Evolutionary conservation across 1,140 invertebrate species (phyloP), one percentile per base, ranked within the genome.

Genomic region (Philotrypesis tridentata): DNA sequence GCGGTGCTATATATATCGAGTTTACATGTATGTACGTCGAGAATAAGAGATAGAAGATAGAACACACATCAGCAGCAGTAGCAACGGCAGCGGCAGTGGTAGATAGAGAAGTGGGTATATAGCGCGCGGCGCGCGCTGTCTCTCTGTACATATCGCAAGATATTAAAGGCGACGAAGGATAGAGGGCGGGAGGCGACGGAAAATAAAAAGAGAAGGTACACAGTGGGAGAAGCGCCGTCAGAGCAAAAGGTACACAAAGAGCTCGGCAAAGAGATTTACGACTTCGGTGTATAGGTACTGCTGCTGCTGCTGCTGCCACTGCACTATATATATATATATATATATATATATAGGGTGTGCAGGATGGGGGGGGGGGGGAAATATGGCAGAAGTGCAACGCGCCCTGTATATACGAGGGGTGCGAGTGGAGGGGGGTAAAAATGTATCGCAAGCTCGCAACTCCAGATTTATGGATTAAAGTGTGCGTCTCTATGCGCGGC

Each of bases 381-480:
- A 55, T 55, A 55, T 55, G 48, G 48, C 48, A 55, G 17, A 55
- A 55, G 21, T 60, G 43, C 27, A 33, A n/a, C n/a, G n/a, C n/a
- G n/a, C n/a, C n/a, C n/a, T n/a, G n/a, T n/a, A n/a, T n/a, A n/a
- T n/a, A 11, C 5, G 48, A 68, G 8, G 21, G 25, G 21, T 6
- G 40, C 29, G 27, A n/a, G 70, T 17, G 21, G 33, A 14, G 23
- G 17, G 21, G 11, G 27, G 25, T 70, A 73, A 75, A 74, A 82
- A 77, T 48, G 55, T 65, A 72, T 82, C 43, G 33, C 21, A 7
- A 25, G 31, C 48, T 27, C 31, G 27, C 33, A 29, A n/a, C 2
- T 77, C 33, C n/a, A 71, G 74, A 71, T 72, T 71, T 72, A 72
- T 82, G 67, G 33, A 48, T 77, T 63, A 72, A 77, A 23, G 67